Evolutionary conservation across 2,888 invertebrate genomes (phyloP), one percentile per base, ranked within the genome.

Genomic region (Drosophila kokeensis): DNA sequence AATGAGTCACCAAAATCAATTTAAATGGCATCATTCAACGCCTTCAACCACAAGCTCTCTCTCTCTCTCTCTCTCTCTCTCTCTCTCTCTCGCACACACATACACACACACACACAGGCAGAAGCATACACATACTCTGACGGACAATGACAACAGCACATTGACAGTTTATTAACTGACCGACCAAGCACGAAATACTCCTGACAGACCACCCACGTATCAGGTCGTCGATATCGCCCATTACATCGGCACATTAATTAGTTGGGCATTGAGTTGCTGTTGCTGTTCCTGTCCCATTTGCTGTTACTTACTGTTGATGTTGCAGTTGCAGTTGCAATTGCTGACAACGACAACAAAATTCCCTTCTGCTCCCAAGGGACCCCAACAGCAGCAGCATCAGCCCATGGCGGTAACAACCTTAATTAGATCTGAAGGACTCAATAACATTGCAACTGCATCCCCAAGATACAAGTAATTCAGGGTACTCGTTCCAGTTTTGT

Each of bases 21-120:
- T 90, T 87, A 90, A 90, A 81, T 79, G 78, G 77, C 82, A 79
- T 69, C 90, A 86, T 80, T 89, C 90, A 89, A 81, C 82, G 87
- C 76, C 87, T 77, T 69, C 67, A 60, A 82, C 90, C 89, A 68
- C 86, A 87, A 73, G 66, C 64, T 70, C 15, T 24, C 45, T 24
- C 45, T 4, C 2, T 13, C 42, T 6, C 11, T 21, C 45, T 0
- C 13, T 0, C 21, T 4, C 21, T 7, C 45, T 15, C 40, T 34
- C 61, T 54, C 60, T 57, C 69, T 55, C 36, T 29, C 38, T 32
- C 45, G 30, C 18, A 30, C 24, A 24, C 18, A 34, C 4, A 24
- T n/a, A 38, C 40, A 18, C 36, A 54, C 36, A 49, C 52, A 49
- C 42, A 40, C 42, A 24, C 29, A 42, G 32, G 40, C 60, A 50